Percentiles rank a stretch among this genome's conserved stretches.
These are phyloP conservation scores for Onychostoma macrolepis DNA, from an alignment of 2,113 vertebrate genomes.

Conservation along the genomic window DNA sequence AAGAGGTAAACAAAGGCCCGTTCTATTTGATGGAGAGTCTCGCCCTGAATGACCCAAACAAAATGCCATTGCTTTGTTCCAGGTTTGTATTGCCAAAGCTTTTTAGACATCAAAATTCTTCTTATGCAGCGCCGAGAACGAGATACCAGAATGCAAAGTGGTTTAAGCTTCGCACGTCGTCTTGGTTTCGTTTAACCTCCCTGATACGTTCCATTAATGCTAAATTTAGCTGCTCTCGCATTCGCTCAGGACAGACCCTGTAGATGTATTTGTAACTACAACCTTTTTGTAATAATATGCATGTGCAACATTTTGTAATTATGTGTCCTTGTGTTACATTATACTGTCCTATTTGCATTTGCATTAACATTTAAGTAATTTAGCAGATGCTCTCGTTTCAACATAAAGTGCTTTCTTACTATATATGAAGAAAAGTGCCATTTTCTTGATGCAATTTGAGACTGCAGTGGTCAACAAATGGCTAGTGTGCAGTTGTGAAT, in stretches of 20 bases:
- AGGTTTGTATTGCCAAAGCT: neutral
- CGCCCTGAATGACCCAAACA: slow-evolving; percentile 27
- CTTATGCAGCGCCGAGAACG: neutral
- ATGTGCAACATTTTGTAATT: neutral
- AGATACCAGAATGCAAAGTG: slow-evolving; percentile 27
- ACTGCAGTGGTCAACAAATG: slow-evolving; percentile 11
- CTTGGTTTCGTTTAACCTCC: slow-evolving; percentile 40
- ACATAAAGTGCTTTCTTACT: neutral
- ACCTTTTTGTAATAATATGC: slow-evolving; percentile 16
- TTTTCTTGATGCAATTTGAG: neutral
- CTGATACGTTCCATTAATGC: slow-evolving; percentile 26
- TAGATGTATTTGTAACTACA: neutral
- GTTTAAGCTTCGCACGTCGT: slow-evolving; percentile 24
- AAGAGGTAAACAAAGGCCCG: slow-evolving; percentile 42
- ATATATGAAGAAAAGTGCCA: neutral
- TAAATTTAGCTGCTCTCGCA: slow-evolving; percentile 4
- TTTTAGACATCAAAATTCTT: slow-evolving; percentile 19
- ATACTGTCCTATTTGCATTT: slow-evolving; percentile 14
- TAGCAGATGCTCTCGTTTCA: neutral
- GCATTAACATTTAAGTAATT: slow-evolving; percentile 3
- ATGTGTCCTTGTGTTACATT: neutral
- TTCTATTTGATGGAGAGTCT: slow-evolving; percentile 21
- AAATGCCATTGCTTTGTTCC: slow-evolving; percentile 6
- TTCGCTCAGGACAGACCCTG: neutral
- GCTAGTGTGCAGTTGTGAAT: neutral